phyloP scores from a whole-genome alignment of 2,888 invertebrate genomes.

The Parapristionchus giblindavisi region DNA sequence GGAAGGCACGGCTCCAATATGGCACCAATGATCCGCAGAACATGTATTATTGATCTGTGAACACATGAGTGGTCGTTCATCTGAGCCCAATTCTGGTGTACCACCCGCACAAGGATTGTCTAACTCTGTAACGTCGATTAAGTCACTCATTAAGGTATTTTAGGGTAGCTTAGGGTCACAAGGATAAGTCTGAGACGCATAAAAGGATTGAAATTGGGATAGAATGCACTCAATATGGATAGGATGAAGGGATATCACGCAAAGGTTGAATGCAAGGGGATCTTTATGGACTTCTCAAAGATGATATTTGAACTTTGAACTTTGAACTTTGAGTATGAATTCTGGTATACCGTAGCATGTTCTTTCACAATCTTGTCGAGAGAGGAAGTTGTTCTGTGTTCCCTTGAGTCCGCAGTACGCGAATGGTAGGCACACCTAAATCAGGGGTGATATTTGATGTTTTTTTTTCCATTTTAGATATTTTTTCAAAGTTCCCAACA shows the following conservation, averaged over 20 bases:
- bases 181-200: neutral
- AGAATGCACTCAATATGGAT: neutral
- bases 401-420: constrained; percentile 66
- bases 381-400: constrained; percentile 67
- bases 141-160: neutral
- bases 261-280: neutral
- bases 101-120: constrained; percentile 67
- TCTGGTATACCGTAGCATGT: constrained; percentile 63
- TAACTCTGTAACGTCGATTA: constrained; percentile 50
- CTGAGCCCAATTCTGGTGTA: constrained; percentile 58
- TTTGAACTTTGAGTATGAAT: neutral
- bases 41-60: constrained; percentile 52
- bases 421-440: constrained; percentile 49
- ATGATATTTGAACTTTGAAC: neutral
- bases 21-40: constrained; percentile 63
- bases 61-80: constrained; percentile 59
- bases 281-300: neutral
- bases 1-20: constrained; percentile 64
- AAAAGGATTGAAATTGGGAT: neutral
- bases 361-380: constrained; percentile 63
- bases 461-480: no score
- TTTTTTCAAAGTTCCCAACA: no score
- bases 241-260: neutral
- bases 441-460: neutral
- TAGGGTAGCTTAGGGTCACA: neutral